Conservation (phyloP, 2,888 invertebrate species). For the Buathra laborator region DNA sequence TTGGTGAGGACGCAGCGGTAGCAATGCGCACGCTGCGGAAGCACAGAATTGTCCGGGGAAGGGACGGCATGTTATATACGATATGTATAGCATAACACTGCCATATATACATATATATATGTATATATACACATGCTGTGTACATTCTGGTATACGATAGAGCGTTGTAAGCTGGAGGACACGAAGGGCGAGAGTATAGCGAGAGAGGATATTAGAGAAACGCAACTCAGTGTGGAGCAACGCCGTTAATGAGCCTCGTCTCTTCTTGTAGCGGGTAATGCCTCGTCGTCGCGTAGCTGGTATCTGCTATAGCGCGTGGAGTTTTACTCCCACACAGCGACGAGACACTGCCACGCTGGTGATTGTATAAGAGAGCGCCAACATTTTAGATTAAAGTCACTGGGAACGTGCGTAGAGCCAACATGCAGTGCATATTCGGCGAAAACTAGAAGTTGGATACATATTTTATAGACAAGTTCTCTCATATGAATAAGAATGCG, state of each 20-base stretch:
- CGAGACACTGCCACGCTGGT: slow-evolving; percentile 8
- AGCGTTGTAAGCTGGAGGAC: background rate
- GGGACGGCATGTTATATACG: slow-evolving; percentile 1
- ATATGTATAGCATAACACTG: background rate
- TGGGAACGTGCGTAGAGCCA: background rate
- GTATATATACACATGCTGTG: background rate
- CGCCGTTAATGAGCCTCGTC: slow-evolving; percentile 57
- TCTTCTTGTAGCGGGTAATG: slow-evolving; percentile 44
- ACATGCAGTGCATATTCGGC: background rate
- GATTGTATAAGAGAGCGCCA: background rate
- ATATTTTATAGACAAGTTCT: background rate
- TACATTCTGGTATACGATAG: slow-evolving; percentile 13
- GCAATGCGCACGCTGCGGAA: slow-evolving; percentile 42
- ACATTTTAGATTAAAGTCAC: slow-evolving; percentile 13
- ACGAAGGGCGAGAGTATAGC: background rate
- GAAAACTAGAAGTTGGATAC: background rate
- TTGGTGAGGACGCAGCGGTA: slow-evolving; percentile 33
- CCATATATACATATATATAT: background rate
- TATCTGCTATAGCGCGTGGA: background rate
- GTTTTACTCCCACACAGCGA: slow-evolving; percentile 35
- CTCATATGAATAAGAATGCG: background rate
- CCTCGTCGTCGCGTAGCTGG: slow-evolving; percentile 42
- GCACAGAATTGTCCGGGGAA: slow-evolving; percentile 47
- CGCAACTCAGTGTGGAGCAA: slow-evolving; percentile 40
- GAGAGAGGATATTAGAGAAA: slow-evolving; percentile 31